Percentiles rank a stretch among this genome's conserved stretches.
Evolutionary conservation across 2,113 vertebrate genomes (phyloP).

Genomic region (Amphiprion ocellaris): DNA sequence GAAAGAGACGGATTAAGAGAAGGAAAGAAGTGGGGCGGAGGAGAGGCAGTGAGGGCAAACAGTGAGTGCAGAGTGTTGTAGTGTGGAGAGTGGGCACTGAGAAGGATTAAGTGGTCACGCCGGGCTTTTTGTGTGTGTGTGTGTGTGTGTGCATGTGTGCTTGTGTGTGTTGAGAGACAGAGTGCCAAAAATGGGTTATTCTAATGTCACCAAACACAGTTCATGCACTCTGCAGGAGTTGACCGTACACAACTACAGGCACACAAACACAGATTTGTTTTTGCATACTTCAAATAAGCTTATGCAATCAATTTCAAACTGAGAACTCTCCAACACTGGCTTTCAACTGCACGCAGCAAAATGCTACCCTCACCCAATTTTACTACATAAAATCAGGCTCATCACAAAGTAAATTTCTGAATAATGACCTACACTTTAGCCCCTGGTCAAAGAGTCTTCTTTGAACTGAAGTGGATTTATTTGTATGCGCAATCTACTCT

Average conservation of each 20-base stretch:
- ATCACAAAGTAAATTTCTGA: too few relatives aligned
- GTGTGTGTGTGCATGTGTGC: conserved; percentile 25
- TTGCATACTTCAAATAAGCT: background rate
- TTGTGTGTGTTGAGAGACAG: conserved; percentile 40
- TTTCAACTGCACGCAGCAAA: background rate
- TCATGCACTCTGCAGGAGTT: conserved; percentile 32
- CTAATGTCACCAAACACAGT: conserved; percentile 43
- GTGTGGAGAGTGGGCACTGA: conserved; percentile 50
- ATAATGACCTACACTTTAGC: too few relatives aligned
- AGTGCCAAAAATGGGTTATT: conserved; percentile 38
- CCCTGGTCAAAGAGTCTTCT: too few relatives aligned
- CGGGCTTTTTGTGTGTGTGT: conserved; percentile 31
- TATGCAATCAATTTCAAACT: background rate
- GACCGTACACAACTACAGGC: background rate
- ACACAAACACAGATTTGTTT: conserved; percentile 5
- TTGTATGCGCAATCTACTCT: too few relatives aligned
- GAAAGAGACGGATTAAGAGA: conserved; percentile 38
- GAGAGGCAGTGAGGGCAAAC: conserved; percentile 49
- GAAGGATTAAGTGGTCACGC: conserved; percentile 70
- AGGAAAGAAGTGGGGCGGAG: conserved; percentile 44
- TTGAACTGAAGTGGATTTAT: too few relatives aligned
- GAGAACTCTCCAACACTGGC: background rate
- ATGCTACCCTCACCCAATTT: background rate
- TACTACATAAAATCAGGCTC: background rate
- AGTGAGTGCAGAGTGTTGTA: conserved; percentile 33